Evolutionary conservation across 2,888 invertebrate genomes (phyloP).

Genomic region (Polia nebulosa): DNA sequence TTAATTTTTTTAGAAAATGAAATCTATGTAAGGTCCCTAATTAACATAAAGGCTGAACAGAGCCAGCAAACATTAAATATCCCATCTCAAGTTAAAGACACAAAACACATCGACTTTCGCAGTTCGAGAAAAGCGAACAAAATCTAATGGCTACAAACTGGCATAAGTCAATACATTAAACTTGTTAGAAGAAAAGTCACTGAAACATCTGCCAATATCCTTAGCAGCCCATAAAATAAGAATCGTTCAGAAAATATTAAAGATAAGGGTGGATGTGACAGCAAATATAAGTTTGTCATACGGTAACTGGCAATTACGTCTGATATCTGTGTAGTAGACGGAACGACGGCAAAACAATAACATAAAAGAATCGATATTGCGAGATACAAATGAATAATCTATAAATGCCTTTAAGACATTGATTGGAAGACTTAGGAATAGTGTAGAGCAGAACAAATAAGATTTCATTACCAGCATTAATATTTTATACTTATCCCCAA

Average conservation of each 20-base stretch:
- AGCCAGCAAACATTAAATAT: slow-evolving; percentile 10
- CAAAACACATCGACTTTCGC: slow-evolving; percentile 42
- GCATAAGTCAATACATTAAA: slow-evolving; percentile 65
- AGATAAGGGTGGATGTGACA: slow-evolving; percentile 57
- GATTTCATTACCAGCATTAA: too few relatives aligned
- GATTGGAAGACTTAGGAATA: slow-evolving; percentile 69
- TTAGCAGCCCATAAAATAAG: slow-evolving; percentile 44
- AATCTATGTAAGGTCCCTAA: not conserved
- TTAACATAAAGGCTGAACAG: not conserved
- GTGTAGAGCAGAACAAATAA: slow-evolving; percentile 67
- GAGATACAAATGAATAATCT: slow-evolving; percentile 90
- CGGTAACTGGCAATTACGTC: slow-evolving; percentile 84
- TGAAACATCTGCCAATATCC: slow-evolving; percentile 58
- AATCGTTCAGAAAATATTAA: slow-evolving; percentile 45
- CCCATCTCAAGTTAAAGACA: slow-evolving; percentile 8
- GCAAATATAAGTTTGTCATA: slow-evolving; percentile 73
- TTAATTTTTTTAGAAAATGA: too few relatives aligned
- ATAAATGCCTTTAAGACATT: slow-evolving; percentile 89
- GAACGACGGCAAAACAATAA: slow-evolving; percentile 85
- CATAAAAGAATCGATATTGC: slow-evolving; percentile 88
- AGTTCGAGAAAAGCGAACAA: slow-evolving; percentile 48
- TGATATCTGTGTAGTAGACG: slow-evolving; percentile 81
- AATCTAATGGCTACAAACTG: slow-evolving; percentile 55
- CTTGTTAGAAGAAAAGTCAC: slow-evolving; percentile 62
- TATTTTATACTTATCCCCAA: too few relatives aligned